These are phyloP conservation scores for Mystacides longicornis DNA, from an alignment of 2,888 invertebrate genomes.

Conservation along the genomic window DNA sequence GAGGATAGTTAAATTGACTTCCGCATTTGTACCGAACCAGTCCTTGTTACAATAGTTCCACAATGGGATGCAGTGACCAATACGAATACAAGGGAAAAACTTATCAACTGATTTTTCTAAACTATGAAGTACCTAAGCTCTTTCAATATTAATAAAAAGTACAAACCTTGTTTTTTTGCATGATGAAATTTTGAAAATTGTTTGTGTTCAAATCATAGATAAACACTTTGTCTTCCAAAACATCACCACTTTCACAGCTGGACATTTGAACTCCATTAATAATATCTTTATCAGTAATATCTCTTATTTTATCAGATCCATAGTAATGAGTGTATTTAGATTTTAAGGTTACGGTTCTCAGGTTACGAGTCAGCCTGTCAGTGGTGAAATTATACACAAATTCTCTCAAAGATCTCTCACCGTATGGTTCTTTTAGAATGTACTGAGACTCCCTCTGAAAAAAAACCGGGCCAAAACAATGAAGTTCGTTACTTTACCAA, in stretches of 20 bases:
- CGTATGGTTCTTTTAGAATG: slow-evolving; percentile 48
- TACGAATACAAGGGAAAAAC: too few relatives aligned
- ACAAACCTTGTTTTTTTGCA: slow-evolving; percentile 52
- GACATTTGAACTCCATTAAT: too few relatives aligned
- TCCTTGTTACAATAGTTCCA: too few relatives aligned
- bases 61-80: too few relatives aligned
- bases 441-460: slow-evolving; percentile 63
- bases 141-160: slow-evolving; percentile 10
- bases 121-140: too few relatives aligned
- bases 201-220: slow-evolving; percentile 59
- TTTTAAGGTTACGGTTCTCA: slow-evolving; percentile 37
- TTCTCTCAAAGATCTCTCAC: slow-evolving; percentile 42
- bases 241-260: too few relatives aligned
- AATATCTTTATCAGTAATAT: slow-evolving; percentile 28
- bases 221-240: slow-evolving; percentile 36
- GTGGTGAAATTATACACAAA: slow-evolving; percentile 50
- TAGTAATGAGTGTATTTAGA: slow-evolving; percentile 42
- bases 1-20: too few relatives aligned
- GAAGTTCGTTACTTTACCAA: not conserved
- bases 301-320: slow-evolving; percentile 29
- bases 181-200: slow-evolving; percentile 56
- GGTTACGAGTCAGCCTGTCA: slow-evolving; percentile 36
- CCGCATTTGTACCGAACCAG: too few relatives aligned
- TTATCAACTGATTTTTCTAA: too few relatives aligned
- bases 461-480: not conserved